A percentile compares a stretch with the other conserved stretches of the same genome.
Evolutionary conservation across 2,113 vertebrate species (phyloP).

Genomic region (Tinamus guttatus): DNA sequence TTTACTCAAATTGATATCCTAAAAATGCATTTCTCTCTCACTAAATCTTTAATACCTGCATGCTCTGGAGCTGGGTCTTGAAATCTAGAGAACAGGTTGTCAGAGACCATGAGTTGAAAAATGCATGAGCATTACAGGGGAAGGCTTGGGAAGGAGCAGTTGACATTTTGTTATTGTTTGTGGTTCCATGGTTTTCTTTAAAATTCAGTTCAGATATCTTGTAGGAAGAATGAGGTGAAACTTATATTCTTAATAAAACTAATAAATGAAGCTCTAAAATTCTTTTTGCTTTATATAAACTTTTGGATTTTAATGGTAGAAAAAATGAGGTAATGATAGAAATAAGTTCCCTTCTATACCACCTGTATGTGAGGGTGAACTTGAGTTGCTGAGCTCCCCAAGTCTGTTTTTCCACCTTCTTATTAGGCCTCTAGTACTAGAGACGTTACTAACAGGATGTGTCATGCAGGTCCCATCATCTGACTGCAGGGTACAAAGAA

Average conservation of each 20-base stretch:
- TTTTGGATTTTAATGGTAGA: neutral
- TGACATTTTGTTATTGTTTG: neutral
- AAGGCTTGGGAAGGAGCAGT: neutral
- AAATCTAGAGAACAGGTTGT: neutral
- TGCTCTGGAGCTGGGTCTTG: neutral
- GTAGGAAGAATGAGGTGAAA: neutral
- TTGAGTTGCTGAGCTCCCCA: neutral
- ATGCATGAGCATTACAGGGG: accelerated
- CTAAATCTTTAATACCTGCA: neutral
- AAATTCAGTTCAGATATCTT: neutral
- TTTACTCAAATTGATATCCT: neutral
- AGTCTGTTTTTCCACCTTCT: neutral
- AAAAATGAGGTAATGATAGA: neutral
- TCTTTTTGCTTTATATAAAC: neutral
- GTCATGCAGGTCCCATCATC: neutral
- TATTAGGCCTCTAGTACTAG: neutral
- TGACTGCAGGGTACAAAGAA: neutral
- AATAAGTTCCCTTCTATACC: neutral
- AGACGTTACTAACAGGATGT: neutral
- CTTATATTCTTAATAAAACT: neutral
- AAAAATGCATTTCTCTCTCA: neutral
- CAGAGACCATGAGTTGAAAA: neutral
- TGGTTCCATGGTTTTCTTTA: neutral
- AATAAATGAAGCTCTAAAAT: neutral
- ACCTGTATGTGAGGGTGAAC: neutral